These are phyloP conservation scores for Sander lucioperca DNA, from an alignment of 2,113 vertebrate genomes.

Conservation along the genomic window DNA sequence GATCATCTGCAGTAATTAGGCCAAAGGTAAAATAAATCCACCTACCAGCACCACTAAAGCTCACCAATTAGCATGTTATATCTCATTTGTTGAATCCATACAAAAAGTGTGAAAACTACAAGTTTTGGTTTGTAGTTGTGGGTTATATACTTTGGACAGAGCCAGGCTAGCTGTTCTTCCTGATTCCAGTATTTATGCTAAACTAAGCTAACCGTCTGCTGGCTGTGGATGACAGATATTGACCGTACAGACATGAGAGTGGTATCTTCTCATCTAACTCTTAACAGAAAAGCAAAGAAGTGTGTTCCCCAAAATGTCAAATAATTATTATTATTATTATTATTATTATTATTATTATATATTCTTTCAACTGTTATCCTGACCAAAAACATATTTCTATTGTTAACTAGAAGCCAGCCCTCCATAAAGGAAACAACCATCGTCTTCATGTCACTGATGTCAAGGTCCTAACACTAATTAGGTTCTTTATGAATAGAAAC, in stretches of 20 bases:
- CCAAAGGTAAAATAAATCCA: too few relatives aligned
- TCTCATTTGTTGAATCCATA: too few relatives aligned
- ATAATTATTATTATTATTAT: too few relatives aligned
- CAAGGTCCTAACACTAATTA: background rate
- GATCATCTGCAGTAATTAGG: background rate
- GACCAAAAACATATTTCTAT: background rate
- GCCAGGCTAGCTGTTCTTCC: background rate
- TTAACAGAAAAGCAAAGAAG: background rate
- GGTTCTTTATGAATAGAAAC: background rate
- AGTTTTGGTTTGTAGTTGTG: too few relatives aligned
- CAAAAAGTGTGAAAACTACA: too few relatives aligned
- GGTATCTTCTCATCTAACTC: background rate
- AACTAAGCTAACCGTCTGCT: background rate
- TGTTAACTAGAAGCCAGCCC: background rate
- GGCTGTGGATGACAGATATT: background rate
- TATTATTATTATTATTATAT: too few relatives aligned
- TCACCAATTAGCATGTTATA: too few relatives aligned
- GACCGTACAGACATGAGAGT: too few relatives aligned
- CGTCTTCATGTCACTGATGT: background rate
- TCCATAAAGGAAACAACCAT: background rate
- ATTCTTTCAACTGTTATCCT: background rate
- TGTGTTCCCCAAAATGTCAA: background rate
- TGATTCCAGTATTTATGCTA: background rate
- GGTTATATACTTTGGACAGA: too few relatives aligned
- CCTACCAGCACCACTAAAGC: too few relatives aligned